Percentiles rank a stretch among this genome's conserved stretches.
Conservation (phyloP, 2,888 invertebrate species). For the Rutpela maculata region DNA sequence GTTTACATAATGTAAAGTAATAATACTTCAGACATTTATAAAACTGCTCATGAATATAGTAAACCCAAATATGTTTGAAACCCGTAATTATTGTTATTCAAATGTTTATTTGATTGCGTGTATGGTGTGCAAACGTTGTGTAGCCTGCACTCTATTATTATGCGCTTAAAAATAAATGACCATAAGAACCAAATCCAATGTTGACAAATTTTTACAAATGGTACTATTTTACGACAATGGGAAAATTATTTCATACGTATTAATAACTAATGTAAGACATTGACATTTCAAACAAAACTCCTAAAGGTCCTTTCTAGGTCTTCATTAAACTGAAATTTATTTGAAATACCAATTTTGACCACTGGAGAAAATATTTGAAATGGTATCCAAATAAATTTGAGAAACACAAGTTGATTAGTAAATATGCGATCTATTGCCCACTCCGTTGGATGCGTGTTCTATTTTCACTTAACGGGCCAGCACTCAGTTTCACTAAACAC, state of each 20-base stretch:
- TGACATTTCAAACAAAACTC: no score
- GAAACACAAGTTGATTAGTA: no score
- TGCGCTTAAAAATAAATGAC: neutral
- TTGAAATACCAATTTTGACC: no score
- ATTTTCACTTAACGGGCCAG: no score
- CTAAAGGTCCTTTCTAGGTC: no score
- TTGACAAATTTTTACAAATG: neutral
- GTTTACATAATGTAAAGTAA: neutral
- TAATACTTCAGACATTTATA: neutral
- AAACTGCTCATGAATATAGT: neutral
- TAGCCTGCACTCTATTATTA: neutral
- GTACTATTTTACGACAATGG: neutral
- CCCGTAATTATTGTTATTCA: neutral
- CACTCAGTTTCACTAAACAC: no score
- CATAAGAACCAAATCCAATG: neutral
- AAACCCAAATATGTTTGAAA: neutral
- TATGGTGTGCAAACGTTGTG: constrained; percentile 3
- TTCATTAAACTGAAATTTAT: no score
- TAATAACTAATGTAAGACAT: neutral
- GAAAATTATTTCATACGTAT: neutral
- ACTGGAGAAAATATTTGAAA: no score
- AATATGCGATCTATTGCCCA: no score
- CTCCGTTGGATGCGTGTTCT: no score
- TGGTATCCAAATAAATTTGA: no score
- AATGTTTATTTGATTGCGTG: constrained; percentile 4